A percentile compares a stretch with the other conserved stretches of the same genome.
Evolutionary conservation across 2,113 vertebrate genomes (phyloP).

Genomic region (Ptilonorhynchus violaceus): DNA sequence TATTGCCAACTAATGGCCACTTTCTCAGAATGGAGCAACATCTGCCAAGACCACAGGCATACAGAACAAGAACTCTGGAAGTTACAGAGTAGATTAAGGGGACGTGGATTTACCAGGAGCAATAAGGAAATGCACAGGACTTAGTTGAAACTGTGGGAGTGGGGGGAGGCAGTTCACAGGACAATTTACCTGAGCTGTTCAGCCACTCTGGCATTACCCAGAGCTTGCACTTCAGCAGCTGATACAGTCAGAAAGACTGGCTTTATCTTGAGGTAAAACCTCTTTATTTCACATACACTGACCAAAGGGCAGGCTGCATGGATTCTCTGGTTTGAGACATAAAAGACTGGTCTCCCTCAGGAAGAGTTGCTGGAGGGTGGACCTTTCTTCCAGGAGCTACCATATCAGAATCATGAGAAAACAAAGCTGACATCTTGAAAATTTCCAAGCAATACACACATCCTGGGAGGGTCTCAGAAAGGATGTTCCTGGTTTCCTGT

Average conservation of each 20-base stretch:
- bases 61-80: not conserved
- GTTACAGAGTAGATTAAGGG: not conserved
- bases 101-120: not conserved
- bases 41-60: not conserved
- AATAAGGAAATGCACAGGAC: not conserved
- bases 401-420: not conserved
- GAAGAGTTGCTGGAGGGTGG: not conserved
- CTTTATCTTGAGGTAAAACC: not conserved
- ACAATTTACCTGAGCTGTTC: not conserved
- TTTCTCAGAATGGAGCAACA: accelerated
- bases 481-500: slow-evolving; percentile 17
- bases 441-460: not conserved
- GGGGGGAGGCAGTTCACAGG: not conserved
- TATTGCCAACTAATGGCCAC: not conserved
- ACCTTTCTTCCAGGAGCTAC: not conserved
- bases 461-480: slow-evolving; percentile 31
- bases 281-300: not conserved
- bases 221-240: not conserved
- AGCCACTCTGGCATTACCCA: not conserved
- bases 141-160: accelerated
- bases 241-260: not conserved
- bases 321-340: not conserved
- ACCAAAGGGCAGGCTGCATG: not conserved
- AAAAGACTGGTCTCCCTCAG: not conserved
- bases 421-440: slow-evolving; percentile 6